phyloP scores from a whole-genome alignment of 2,888 invertebrate genomes.

The Stenolophus ochropezus region DNA sequence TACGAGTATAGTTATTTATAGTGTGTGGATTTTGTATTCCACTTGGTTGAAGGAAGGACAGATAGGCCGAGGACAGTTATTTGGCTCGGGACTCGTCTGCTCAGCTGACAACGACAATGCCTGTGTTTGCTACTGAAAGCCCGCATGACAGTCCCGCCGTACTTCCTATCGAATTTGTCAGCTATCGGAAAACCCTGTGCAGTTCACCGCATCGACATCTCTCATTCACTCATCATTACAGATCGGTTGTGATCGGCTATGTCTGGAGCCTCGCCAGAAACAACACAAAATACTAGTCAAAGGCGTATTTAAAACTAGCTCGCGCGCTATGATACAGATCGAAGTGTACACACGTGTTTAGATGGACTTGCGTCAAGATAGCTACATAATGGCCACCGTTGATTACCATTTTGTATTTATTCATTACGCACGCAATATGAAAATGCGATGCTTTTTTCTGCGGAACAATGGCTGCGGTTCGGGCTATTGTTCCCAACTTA shows the following conservation, averaged over 20 bases:
- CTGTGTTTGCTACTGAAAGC: neutral
- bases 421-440: constrained; percentile 13
- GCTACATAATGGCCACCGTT: neutral
- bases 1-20: neutral
- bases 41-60: neutral
- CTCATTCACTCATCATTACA: neutral
- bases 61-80: neutral
- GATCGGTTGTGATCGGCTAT: neutral
- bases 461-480: neutral
- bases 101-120: constrained; percentile 3
- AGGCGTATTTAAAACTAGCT: neutral
- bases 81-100: neutral
- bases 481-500: constrained; percentile 1
- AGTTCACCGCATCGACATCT: neutral
- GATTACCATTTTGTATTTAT: constrained; percentile 10
- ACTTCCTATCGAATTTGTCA: constrained; percentile 16
- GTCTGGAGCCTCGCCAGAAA: neutral
- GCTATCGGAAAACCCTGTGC: neutral
- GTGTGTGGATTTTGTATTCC: neutral
- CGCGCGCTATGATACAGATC: neutral
- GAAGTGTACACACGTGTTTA: neutral
- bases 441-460: neutral
- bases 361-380: neutral
- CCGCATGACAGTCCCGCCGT: neutral
- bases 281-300: constrained; percentile 4